Conservation (phyloP, 2,113 vertebrate species). For the Scolopax mira region DNA sequence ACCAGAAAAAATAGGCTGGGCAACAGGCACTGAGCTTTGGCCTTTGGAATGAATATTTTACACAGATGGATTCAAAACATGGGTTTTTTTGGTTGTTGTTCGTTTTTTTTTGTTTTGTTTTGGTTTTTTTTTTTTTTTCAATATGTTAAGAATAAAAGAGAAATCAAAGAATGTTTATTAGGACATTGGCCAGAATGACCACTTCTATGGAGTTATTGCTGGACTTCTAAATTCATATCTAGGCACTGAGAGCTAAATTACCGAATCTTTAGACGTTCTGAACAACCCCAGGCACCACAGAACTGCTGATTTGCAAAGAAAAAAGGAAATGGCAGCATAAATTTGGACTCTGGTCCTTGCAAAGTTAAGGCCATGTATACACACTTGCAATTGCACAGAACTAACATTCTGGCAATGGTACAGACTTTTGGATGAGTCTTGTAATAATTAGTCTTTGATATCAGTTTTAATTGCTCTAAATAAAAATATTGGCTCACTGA, state of each 20-base stretch:
- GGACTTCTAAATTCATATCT: not conserved
- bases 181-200: not conserved
- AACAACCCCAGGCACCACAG: not conserved
- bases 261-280: not conserved
- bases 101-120: not conserved
- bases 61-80: not conserved
- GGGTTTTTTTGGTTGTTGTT: not conserved
- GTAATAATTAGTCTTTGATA: not conserved
- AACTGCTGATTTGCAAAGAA: not conserved
- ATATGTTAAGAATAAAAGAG: not conserved
- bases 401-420: not conserved
- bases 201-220: not conserved
- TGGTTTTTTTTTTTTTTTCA: not conserved
- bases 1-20: not conserved
- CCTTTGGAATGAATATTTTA: not conserved
- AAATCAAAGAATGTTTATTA: not conserved
- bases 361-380: not conserved
- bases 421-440: not conserved
- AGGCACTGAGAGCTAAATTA: not conserved
- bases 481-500: not conserved
- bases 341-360: not conserved
- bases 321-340: not conserved
- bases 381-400: not conserved
- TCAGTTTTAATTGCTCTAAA: not conserved
- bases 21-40: not conserved